A percentile compares a stretch with the other conserved stretches of the same genome.
These are phyloP conservation scores for Lasioglossum pauxillum DNA, from an alignment of 2,888 invertebrate genomes.

Conservation along the genomic window DNA sequence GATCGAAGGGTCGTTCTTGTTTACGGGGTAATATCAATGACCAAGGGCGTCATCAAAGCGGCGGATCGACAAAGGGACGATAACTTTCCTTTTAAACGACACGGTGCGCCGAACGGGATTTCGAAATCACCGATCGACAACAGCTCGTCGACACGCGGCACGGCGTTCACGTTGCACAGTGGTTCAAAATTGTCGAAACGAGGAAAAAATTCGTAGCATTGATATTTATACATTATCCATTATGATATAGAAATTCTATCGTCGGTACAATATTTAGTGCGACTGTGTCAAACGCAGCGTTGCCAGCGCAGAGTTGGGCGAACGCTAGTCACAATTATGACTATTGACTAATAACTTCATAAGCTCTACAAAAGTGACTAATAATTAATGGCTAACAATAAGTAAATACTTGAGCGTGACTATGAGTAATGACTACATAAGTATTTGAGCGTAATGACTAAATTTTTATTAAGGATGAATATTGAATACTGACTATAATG, in stretches of 20 bases:
- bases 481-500: too few species aligned
- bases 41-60: slow-evolving; percentile 12
- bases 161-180: not conserved
- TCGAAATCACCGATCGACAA: slow-evolving; percentile 33
- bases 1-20: slow-evolving; percentile 23
- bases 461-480: too few species aligned
- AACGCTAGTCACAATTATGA: too few species aligned
- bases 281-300: not conserved
- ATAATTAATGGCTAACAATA: too few species aligned
- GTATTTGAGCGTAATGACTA: too few species aligned
- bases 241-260: not conserved
- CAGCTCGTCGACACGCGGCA: slow-evolving; percentile 8
- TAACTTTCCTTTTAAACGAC: slow-evolving; percentile 6
- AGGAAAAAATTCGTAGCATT: not conserved
- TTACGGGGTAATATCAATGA: slow-evolving; percentile 36
- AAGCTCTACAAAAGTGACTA: too few species aligned
- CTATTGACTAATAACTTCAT: too few species aligned
- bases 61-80: slow-evolving; percentile 8
- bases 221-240: not conserved
- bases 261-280: not conserved
- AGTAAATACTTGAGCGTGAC: too few species aligned
- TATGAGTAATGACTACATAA: too few species aligned
- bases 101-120: slow-evolving; percentile 39
- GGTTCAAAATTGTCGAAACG: not conserved
- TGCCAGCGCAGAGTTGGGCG: too few species aligned